Conservation (phyloP, 2,797 vertebrate species). For the Aselliscus stoliczkanus region DNA sequence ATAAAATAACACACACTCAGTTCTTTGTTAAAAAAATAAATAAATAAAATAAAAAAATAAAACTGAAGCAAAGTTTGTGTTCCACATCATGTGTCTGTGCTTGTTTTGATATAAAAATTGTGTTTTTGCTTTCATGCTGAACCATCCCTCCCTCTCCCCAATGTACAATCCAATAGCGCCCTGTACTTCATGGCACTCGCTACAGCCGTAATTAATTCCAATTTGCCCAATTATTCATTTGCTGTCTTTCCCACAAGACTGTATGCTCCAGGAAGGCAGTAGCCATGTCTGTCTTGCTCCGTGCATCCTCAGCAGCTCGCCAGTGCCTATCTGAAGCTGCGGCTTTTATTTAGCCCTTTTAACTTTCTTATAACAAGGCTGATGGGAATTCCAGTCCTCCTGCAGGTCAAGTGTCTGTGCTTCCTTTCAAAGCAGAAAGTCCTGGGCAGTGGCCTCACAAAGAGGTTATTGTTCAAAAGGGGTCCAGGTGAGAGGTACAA, state of each 20-base stretch:
- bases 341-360: background rate
- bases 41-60: too few species aligned
- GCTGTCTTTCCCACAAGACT: background rate
- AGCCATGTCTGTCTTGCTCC: background rate
- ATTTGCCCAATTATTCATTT: background rate
- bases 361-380: background rate
- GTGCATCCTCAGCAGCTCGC: background rate
- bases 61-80: background rate
- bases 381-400: background rate
- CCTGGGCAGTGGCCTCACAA: background rate
- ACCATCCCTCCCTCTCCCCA: background rate
- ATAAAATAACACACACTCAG: constrained; percentile 29
- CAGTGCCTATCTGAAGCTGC: background rate
- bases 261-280: background rate
- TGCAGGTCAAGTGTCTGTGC: background rate
- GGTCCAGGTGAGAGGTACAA: constrained; percentile 1
- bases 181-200: background rate
- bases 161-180: background rate
- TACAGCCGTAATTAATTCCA: background rate
- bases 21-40: too few species aligned
- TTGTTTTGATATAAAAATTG: background rate
- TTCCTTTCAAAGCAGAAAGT: background rate
- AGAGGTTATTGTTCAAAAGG: background rate
- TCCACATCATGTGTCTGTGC: background rate
- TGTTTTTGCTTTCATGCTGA: background rate